phyloP scores from a whole-genome alignment of 2,113 vertebrate species.

The Azemiops feae region DNA sequence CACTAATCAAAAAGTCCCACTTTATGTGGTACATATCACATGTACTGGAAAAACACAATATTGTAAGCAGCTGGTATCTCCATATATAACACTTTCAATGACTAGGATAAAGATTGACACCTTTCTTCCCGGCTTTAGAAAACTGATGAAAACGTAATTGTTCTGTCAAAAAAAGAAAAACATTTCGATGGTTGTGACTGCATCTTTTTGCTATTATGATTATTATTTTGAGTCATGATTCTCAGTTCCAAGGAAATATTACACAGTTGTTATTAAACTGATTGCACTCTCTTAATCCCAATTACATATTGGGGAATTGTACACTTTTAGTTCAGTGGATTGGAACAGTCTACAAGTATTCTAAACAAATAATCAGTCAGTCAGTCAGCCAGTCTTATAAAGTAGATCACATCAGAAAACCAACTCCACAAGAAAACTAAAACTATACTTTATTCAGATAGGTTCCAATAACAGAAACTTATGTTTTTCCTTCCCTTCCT shows the following conservation, averaged over 20 bases:
- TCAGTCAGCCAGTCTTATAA: background rate
- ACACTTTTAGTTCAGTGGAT: background rate
- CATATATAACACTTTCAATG: background rate
- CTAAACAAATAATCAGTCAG: background rate
- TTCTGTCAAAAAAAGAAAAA: background rate
- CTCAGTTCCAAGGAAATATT: background rate
- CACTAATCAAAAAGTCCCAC: background rate
- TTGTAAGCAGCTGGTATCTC: background rate
- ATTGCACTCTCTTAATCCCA: background rate
- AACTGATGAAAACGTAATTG: background rate
- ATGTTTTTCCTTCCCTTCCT: background rate
- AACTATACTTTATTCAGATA: background rate
- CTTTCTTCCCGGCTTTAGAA: background rate
- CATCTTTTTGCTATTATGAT: background rate
- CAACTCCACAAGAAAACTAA: background rate
- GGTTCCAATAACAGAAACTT: background rate
- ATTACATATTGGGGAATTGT: background rate
- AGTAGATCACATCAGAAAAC: background rate
- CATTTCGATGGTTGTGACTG: background rate
- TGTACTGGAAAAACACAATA: background rate
- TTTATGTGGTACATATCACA: background rate
- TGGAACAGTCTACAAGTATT: background rate
- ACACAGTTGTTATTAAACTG: background rate
- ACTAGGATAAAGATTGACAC: background rate
- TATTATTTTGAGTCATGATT: background rate